Base-by-base conservation (phyloP, 1,140 invertebrate species). In the Drosophila pseudoananassae region DNA sequence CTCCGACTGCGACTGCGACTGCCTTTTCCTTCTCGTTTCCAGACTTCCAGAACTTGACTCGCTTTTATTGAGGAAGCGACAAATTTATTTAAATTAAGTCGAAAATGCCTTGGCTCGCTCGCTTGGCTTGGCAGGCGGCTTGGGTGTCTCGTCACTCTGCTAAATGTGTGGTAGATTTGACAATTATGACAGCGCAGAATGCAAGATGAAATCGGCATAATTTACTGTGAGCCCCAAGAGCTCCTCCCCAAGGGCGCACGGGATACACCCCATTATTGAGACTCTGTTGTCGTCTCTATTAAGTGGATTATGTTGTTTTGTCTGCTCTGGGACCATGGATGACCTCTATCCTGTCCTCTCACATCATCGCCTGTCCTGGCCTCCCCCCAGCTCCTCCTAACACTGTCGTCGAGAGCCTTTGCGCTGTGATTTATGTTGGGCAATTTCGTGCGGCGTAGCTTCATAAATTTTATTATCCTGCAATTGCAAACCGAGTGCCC, bases 31-130 rank as follows among this genome's bases (percentile, higher is more conserved):
- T 17, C 29, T 53, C 40, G 15, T 52, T 45, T 59, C 23, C 61
- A 20, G 20, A 20, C 20, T n/a, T 25, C 23, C 25, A 27, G 25
- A 43, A 50, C 56, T 47, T 29, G 59, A 52, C 58, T 66, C 55
- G 74, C 57, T 88, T 85, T 88, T 85, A 85, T 85, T 87, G 78
- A 88, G 82, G 82, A 87, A 88, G 83, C 78, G 70, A 68, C 83
- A 87, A 88, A 87, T 87, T 87, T 87, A 88, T 87, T 87, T 87
- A 87, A 87, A 87, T 88, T 77, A 82, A 87, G 78, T 88, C 83
- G 66, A 76, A 78, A 82, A 82, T 82, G 63, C 31, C 60, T 82
- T 49, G 33, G 49, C 17, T 72, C 59, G 43, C 20, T 20, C 20
- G 46, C 58, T 46, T 49, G 56, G 54, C 25, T 73, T 60, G 59